Percentiles rank a stretch among this genome's conserved stretches.
Conservation (phyloP, 2,888 invertebrate genomes). For the Cyaniris semiargus region DNA sequence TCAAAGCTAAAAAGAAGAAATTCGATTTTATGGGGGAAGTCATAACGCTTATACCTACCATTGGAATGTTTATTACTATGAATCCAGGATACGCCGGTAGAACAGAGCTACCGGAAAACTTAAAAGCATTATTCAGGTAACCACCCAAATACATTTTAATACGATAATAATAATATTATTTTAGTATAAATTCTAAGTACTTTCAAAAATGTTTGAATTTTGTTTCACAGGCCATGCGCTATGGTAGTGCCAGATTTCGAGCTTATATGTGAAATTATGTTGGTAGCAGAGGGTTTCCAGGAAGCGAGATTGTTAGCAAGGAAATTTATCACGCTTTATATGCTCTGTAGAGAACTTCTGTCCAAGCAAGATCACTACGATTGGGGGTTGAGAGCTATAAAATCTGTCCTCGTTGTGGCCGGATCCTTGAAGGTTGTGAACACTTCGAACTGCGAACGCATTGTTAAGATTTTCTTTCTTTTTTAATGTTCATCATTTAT, state of each 20-base stretch:
- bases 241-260: slow-evolving; percentile 99
- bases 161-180: too few species aligned
- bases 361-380: slow-evolving; percentile 98
- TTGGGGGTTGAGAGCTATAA: slow-evolving; percentile 97
- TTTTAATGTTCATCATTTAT: neutral
- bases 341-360: slow-evolving; percentile 91
- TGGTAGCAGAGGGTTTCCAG: slow-evolving; percentile 96
- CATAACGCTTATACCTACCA: slow-evolving; percentile 86
- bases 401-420: slow-evolving; percentile 96
- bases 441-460: neutral
- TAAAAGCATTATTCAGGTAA: slow-evolving; percentile 83
- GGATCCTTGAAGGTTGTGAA: slow-evolving; percentile 88
- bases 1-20: slow-evolving; percentile 87
- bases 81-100: slow-evolving; percentile 97
- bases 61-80: slow-evolving; percentile 97
- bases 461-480: neutral
- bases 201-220: neutral
- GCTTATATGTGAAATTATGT: slow-evolving; percentile 97
- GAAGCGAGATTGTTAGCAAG: slow-evolving; percentile 93
- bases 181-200: too few species aligned
- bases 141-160: slow-evolving; percentile 5
- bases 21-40: slow-evolving; percentile 93
- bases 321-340: slow-evolving; percentile 96
- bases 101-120: slow-evolving; percentile 92
- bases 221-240: slow-evolving; percentile 89